These are phyloP conservation scores for Archips xylosteana DNA, from an alignment of 2,888 invertebrate genomes.

Conservation along the genomic window DNA sequence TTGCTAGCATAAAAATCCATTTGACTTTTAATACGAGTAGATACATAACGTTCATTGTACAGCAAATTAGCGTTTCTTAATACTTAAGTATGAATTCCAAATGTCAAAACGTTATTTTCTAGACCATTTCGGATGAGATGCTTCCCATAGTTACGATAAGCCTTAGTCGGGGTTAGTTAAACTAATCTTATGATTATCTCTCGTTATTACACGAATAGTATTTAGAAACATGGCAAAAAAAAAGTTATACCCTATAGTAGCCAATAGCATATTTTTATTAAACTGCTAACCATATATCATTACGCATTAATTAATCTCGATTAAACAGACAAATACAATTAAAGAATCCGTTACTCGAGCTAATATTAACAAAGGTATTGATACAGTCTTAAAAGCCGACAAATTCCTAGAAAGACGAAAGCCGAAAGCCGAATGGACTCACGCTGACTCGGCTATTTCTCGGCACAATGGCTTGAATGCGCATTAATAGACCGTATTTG, in stretches of 20 bases:
- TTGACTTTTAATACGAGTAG: background rate
- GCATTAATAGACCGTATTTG: slow-evolving; percentile 71
- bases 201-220: no score
- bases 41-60: no score
- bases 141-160: no score
- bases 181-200: no score
- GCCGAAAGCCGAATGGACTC: slow-evolving; percentile 56
- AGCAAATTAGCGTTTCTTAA: no score
- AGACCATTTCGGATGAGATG: no score
- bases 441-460: slow-evolving; percentile 67
- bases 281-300: slow-evolving; percentile 8
- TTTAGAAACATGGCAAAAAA: no score
- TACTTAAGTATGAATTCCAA: no score
- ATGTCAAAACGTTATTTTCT: no score
- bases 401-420: slow-evolving; percentile 65
- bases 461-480: slow-evolving; percentile 65
- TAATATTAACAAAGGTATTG: slow-evolving; percentile 40
- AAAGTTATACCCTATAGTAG: no score
- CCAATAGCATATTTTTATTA: background rate
- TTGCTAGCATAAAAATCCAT: background rate
- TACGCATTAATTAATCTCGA: slow-evolving; percentile 31
- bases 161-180: no score
- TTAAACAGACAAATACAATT: slow-evolving; percentile 37
- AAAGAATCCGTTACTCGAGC: slow-evolving; percentile 31
- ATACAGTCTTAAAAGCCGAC: slow-evolving; percentile 49